phyloP scores from a whole-genome alignment of 2,113 vertebrate genomes.

The Elephantulus edwardii region DNA sequence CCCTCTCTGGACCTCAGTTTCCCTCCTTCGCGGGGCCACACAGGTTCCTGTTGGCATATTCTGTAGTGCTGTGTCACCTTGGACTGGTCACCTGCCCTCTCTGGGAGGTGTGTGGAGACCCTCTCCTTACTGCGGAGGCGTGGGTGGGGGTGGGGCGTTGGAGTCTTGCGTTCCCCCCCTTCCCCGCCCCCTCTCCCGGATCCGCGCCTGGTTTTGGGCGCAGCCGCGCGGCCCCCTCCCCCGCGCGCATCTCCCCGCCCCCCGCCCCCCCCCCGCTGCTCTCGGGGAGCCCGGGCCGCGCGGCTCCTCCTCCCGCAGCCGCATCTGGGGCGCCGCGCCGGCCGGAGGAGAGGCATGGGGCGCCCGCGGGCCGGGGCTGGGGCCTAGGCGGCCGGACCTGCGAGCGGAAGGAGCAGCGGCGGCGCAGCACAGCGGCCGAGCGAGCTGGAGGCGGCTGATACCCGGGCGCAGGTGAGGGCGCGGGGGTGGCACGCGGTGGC shows the following conservation, averaged over 20 bases:
- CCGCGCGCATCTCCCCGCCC: conserved; percentile 71
- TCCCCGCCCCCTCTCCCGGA: too few species aligned
- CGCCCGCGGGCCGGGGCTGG: conserved; percentile 66
- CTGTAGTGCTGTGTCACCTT: conserved; percentile 69
- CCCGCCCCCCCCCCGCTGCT: conserved; percentile 74
- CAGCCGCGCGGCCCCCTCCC: conserved; percentile 75
- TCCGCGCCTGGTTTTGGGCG: too few species aligned
- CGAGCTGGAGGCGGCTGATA: conserved; percentile 30
- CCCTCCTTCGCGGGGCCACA: not conserved
- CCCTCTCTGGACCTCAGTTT: conserved; percentile 27
- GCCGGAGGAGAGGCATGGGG: conserved; percentile 74
- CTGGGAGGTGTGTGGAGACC: conserved; percentile 46
- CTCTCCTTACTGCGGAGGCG: not conserved
- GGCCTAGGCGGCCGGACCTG: conserved; percentile 63
- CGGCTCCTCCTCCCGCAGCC: conserved; percentile 78
- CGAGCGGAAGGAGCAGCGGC: conserved; percentile 19
- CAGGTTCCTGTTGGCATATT: not conserved
- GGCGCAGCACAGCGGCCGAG: conserved; percentile 24
- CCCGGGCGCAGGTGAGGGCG: conserved; percentile 70
- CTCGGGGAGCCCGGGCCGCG: conserved; percentile 68
- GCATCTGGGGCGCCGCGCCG: conserved; percentile 78
- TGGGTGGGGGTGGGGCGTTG: not conserved
- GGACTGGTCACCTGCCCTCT: conserved; percentile 60
- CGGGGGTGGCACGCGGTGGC: conserved; percentile 69
- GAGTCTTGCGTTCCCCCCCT: too few species aligned